Conservation (phyloP, 2,888 invertebrate species). For the Augochlorella aurata region DNA sequence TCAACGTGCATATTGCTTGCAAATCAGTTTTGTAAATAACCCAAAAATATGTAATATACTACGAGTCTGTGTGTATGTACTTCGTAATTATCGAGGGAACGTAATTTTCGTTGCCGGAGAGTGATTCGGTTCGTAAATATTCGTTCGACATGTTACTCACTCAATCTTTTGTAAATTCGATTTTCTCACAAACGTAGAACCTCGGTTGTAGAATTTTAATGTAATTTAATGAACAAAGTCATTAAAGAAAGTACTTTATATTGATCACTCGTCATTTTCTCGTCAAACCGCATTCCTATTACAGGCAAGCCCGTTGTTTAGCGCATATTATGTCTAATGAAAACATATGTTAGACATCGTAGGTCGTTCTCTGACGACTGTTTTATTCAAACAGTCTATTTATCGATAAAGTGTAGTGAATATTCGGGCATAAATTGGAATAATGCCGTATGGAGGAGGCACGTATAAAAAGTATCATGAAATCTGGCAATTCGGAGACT, state of each 20-base stretch:
- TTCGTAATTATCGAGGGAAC: not conserved
- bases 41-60: not conserved
- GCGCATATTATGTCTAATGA: too few species aligned
- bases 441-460: too few species aligned
- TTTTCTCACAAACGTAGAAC: conserved; percentile 12
- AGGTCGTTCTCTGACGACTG: too few species aligned
- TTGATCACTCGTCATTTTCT: conserved; percentile 14
- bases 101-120: not conserved
- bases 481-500: too few species aligned
- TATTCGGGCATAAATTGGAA: too few species aligned
- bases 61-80: conserved; percentile 1
- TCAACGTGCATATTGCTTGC: conserved; percentile 4
- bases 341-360: too few species aligned
- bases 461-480: too few species aligned
- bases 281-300: not conserved
- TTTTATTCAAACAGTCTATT: too few species aligned
- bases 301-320: too few species aligned
- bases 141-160: not conserved
- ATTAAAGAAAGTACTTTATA: conserved; percentile 52
- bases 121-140: not conserved
- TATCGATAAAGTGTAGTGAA: too few species aligned
- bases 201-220: conserved; percentile 31
- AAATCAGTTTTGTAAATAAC: conserved; percentile 23
- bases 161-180: not conserved
- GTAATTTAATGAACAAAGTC: conserved; percentile 36